A percentile compares a stretch with the other conserved stretches of the same genome.
Evolutionary conservation across 2,888 invertebrate species (phyloP).

Genomic region (Eristalinus sepulchralis): DNA sequence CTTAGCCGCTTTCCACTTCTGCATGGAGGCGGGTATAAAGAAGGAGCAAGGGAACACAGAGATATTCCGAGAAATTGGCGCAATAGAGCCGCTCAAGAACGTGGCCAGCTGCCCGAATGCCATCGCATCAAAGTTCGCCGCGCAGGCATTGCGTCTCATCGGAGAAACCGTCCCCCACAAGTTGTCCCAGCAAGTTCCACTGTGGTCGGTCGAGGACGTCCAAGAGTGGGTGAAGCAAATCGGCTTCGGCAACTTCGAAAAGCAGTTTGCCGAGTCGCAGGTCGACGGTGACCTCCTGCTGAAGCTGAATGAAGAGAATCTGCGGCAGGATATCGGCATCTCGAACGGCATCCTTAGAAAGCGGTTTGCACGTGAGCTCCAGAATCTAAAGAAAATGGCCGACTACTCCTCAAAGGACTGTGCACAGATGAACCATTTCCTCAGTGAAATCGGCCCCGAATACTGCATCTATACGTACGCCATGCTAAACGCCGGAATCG

Average conservation of each 20-base stretch:
- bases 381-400: slow-evolving; percentile 96
- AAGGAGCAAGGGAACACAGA: slow-evolving; percentile 94
- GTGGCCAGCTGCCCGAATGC: slow-evolving; percentile 99
- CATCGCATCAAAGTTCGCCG: slow-evolving; percentile 97
- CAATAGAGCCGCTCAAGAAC: slow-evolving; percentile 96
- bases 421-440: slow-evolving; percentile 92
- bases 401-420: slow-evolving; percentile 97
- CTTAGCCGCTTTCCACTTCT: slow-evolving; percentile 98
- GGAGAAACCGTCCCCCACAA: slow-evolving; percentile 99
- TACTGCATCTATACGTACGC: slow-evolving; percentile 98
- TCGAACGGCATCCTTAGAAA: slow-evolving; percentile 95
- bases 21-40: slow-evolving; percentile 99
- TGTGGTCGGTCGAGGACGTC: slow-evolving; percentile 98
- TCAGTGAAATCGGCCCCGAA: slow-evolving; percentile 92
- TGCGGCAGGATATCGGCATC: slow-evolving; percentile 95
- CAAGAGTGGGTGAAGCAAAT: slow-evolving; percentile 99
- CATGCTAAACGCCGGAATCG: slow-evolving; percentile 97
- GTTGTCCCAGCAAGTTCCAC: slow-evolving; percentile 97
- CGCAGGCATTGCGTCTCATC: slow-evolving; percentile 93
- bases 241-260: slow-evolving; percentile 92
- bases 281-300: slow-evolving; percentile 98
- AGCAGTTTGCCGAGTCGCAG: slow-evolving; percentile 92
- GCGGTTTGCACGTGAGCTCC: slow-evolving; percentile 95
- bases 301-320: slow-evolving; percentile 94
- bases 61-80: slow-evolving; percentile 96